Evolutionary conservation across 1,140 invertebrate species (phyloP).

Genomic region (Leptonema lineaticorne): DNA sequence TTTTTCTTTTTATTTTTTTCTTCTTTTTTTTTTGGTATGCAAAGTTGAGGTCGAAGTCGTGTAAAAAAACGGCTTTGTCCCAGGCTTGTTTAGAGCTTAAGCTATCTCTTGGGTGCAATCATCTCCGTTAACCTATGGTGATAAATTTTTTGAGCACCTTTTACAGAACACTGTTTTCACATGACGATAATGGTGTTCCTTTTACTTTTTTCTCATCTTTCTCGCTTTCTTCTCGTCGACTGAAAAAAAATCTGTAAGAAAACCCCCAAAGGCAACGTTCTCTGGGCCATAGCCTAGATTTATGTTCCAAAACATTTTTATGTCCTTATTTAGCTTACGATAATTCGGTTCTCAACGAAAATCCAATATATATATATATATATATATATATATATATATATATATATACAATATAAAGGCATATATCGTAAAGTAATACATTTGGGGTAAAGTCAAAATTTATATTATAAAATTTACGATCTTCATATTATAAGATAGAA

Average conservation of each 20-base stretch:
- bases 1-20: no score
- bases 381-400: no score
- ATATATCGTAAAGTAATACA: conserved; percentile 10
- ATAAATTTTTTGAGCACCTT: conserved; percentile 33
- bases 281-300: not conserved
- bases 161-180: conserved; percentile 28
- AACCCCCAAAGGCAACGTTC: conserved; percentile 16
- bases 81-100: conserved; percentile 31
- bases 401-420: no score
- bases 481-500: no score
- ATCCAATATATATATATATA: no score
- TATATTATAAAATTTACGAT: no score
- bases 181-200: conserved; percentile 28
- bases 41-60: conserved; percentile 29
- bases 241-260: not conserved
- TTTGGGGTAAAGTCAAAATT: no score
- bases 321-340: conserved; percentile 17
- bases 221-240: no score
- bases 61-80: conserved; percentile 27
- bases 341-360: conserved; percentile 10
- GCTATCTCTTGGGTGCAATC: conserved; percentile 30
- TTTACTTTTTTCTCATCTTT: conserved; percentile 5
- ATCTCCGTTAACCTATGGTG: conserved; percentile 30
- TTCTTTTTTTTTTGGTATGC: conserved; percentile 15
- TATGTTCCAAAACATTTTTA: conserved; percentile 15